Evolutionary conservation across 2,797 vertebrate genomes (phyloP), one percentile per base, ranked within the genome.

Genomic region (Rousettus madagascariensis): DNA sequence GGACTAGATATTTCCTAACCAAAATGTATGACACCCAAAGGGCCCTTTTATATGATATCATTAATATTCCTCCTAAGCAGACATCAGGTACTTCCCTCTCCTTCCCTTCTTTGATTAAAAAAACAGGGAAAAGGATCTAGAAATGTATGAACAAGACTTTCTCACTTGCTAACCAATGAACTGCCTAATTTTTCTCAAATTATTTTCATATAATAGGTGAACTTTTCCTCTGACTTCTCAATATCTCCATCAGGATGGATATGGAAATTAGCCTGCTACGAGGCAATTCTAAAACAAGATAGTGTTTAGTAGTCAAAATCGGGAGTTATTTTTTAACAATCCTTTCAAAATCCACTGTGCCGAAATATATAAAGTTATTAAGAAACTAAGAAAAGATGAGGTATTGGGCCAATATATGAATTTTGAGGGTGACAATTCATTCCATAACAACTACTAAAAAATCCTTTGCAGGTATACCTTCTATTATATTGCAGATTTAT

Each of bases 281-380:
- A 77, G 36, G 72, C 22, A 86, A 11, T 10, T 74, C 69, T 12
- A 65, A 96, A 95, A 86, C 20, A 53, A 38, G 41, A 12, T 46
- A 36, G 43, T 77, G 36, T 83, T 91, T 71, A 72, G 38, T n/a
- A 90, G 53, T 20, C 71, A 69, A 89, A 93, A 91, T 1, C 6
- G 57, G 75, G 41, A 96, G 8, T 49, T 79, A 59, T 87, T 78
- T 95, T 69, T 57, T 22, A 89, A n/a, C 30, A 5, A 2, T 65
- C 3, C n/a, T 95, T 94, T 88, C 30, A 91, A 92, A 94, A 20
- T 1, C 26, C 9, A 89, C 4, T 79, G 43, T 57, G 28, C 26
- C 53, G 80, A 96, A 69, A 94, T 79, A 95, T n/a, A 69, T 19
- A 57, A 84, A 90, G 49, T 87, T 79, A 83, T 43, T 55, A 90